Conservation (phyloP, 2,113 vertebrate species). For the Pardalotus punctatus region DNA sequence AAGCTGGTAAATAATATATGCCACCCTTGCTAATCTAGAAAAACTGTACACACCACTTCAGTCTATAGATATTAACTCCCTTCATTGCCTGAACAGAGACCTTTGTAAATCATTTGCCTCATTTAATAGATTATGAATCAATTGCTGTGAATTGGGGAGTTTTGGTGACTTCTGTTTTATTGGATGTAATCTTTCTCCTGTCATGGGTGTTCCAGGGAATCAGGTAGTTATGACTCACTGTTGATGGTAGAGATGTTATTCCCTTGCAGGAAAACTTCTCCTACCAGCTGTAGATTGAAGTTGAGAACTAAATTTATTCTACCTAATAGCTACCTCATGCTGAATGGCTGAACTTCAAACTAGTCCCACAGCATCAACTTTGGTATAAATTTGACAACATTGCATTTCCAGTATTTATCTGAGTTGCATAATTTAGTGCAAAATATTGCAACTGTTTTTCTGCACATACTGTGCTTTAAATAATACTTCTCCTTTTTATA, state of each 20-base stretch:
- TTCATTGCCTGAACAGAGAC: slow-evolving; percentile 1
- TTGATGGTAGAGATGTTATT: slow-evolving; percentile 21
- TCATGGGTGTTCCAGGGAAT: not conserved
- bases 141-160: not conserved
- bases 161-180: slow-evolving; percentile 39
- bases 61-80: not conserved
- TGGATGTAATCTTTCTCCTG: slow-evolving; percentile 52
- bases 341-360: slow-evolving; percentile 22
- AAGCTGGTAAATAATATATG: slow-evolving; percentile 12
- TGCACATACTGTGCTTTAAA: not conserved
- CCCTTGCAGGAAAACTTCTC: not conserved
- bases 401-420: not conserved
- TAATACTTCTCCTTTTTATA: not conserved
- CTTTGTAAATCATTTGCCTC: slow-evolving; percentile 51
- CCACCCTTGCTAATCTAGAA: slow-evolving; percentile 30
- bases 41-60: not conserved
- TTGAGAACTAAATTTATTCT: slow-evolving; percentile 44
- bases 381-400: not conserved
- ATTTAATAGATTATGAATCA: slow-evolving; percentile 39
- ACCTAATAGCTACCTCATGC: not conserved
- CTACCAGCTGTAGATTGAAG: slow-evolving; percentile 38
- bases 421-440: slow-evolving; percentile 1
- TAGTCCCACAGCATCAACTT: not conserved
- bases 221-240: not conserved
- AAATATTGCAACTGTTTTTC: not conserved